Conservation (phyloP, 2,888 invertebrate genomes). For the Bellardia bayeri region DNA sequence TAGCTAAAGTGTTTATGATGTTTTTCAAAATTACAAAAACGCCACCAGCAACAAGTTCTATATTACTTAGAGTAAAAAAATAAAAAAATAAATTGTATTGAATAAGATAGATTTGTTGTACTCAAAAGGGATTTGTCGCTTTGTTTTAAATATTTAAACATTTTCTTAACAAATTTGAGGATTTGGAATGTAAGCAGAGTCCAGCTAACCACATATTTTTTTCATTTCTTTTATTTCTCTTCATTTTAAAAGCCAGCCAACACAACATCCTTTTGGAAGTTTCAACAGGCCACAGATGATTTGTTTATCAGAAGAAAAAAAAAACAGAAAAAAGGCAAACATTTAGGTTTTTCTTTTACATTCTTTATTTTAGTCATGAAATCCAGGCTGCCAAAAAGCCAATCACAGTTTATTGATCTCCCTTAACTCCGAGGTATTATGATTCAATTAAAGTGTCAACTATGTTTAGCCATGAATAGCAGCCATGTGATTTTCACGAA, state of each 20-base stretch:
- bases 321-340: background rate
- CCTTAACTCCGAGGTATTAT: conserved; percentile 58
- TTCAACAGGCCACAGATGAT: conserved; percentile 20
- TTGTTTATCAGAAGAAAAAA: conserved; percentile 1
- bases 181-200: background rate
- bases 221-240: background rate
- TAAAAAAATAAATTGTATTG: too few relatives aligned
- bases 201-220: background rate
- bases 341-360: background rate
- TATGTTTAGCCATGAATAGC: conserved; percentile 31
- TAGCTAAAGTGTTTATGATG: too few relatives aligned
- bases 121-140: too few relatives aligned
- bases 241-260: background rate
- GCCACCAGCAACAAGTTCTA: too few relatives aligned
- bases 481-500: conserved; percentile 16
- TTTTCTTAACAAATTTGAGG: background rate
- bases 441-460: conserved; percentile 71
- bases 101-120: too few relatives aligned
- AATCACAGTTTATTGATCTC: conserved; percentile 57
- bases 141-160: background rate
- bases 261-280: background rate
- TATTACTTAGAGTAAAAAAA: too few relatives aligned
- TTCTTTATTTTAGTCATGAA: conserved; percentile 4
- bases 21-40: too few relatives aligned
- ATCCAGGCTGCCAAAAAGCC: conserved; percentile 21